Conservation (phyloP, 2,113 vertebrate species). For the Tetrao urogallus region DNA sequence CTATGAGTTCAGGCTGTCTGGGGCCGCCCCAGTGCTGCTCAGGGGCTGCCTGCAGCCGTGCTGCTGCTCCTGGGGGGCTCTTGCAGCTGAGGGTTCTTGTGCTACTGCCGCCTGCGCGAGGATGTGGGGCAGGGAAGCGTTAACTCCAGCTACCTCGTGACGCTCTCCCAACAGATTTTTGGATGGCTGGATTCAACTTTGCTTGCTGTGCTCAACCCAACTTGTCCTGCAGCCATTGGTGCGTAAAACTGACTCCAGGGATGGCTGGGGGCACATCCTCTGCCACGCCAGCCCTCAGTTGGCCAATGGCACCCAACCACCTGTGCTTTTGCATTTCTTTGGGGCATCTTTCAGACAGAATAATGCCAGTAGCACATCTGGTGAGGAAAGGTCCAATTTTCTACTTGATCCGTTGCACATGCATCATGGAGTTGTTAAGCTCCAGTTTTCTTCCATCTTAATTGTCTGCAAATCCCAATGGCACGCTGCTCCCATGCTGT, state of each 20-base stretch:
- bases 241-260: background rate
- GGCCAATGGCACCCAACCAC: background rate
- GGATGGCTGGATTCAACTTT: background rate
- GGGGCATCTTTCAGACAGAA: background rate
- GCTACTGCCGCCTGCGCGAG: fast-evolving
- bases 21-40: background rate
- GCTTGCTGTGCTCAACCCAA: fast-evolving
- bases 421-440: background rate
- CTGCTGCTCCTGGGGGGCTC: background rate
- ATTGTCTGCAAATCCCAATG: too few relatives aligned
- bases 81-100: background rate
- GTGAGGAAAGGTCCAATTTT: background rate
- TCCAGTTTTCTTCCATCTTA: background rate
- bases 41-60: too few relatives aligned
- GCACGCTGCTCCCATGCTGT: fast-evolving
- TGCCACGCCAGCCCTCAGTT: background rate
- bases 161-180: background rate
- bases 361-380: background rate
- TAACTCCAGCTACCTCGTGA: background rate
- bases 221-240: fast-evolving
- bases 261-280: fast-evolving
- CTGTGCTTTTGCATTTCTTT: fast-evolving
- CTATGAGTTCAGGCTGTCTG: background rate
- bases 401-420: fast-evolving
- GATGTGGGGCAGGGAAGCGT: fast-evolving